Percentiles rank a stretch among this genome's conserved stretches.
Conservation (phyloP, 2,113 vertebrate genomes). For the Athene cunicularia region DNA sequence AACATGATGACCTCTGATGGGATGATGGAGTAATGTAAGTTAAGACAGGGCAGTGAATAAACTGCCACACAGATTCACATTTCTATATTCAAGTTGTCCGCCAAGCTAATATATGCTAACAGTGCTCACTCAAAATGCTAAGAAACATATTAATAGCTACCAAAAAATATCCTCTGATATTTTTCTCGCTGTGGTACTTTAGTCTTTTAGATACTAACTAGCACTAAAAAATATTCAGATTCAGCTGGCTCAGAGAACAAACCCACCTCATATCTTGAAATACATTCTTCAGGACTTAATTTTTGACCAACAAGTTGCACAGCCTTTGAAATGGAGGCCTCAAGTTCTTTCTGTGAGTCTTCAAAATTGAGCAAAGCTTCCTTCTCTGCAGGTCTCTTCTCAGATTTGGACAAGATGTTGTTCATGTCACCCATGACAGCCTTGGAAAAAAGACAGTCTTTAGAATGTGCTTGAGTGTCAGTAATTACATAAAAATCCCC, state of each 20-base stretch:
- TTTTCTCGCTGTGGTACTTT: neutral
- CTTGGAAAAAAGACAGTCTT: slow-evolving; percentile 50
- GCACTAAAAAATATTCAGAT: neutral
- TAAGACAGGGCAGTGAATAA: neutral
- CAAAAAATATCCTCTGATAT: neutral
- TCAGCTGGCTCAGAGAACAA: neutral
- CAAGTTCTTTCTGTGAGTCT: slow-evolving; percentile 66
- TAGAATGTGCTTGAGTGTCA: neutral
- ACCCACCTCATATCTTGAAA: slow-evolving; percentile 75
- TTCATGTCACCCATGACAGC: slow-evolving; percentile 34
- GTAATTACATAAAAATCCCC: neutral
- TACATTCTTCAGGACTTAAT: slow-evolving; percentile 17
- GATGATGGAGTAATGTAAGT: neutral
- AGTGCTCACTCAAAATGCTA: neutral
- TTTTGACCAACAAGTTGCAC: slow-evolving; percentile 62
- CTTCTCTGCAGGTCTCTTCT: neutral
- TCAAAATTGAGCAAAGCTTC: slow-evolving; percentile 65
- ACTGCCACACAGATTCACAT: neutral
- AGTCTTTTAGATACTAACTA: neutral
- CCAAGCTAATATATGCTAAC: neutral
- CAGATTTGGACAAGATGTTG: neutral
- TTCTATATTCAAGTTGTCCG: neutral
- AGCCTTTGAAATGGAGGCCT: slow-evolving; percentile 65
- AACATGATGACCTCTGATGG: neutral
- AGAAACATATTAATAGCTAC: neutral